Evolutionary conservation across 2,888 invertebrate species (phyloP).

Genomic region (Suillia variegata): DNA sequence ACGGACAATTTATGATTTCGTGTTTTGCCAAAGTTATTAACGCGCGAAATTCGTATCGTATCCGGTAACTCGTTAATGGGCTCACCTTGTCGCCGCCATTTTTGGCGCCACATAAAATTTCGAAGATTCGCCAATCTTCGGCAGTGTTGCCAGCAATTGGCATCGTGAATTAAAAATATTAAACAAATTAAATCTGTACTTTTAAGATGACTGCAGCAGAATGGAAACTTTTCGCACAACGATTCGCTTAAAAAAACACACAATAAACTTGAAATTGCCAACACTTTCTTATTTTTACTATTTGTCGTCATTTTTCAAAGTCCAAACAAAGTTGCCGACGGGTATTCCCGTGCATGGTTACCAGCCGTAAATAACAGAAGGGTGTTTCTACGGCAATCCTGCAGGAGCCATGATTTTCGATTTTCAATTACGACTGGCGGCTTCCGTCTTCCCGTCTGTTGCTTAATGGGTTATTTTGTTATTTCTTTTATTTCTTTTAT

Average conservation of each 20-base stretch:
- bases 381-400: constrained; percentile 44
- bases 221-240: neutral
- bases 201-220: neutral
- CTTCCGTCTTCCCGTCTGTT: constrained; percentile 17
- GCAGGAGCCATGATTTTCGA: constrained; percentile 24
- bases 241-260: neutral
- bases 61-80: neutral
- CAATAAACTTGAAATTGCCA: too few relatives aligned
- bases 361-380: constrained; percentile 20
- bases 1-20: neutral
- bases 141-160: constrained; percentile 62
- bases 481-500: neutral
- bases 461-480: neutral
- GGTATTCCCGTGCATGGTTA: neutral
- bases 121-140: constrained; percentile 78
- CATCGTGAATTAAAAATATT: neutral
- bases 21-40: neutral
- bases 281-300: too few relatives aligned
- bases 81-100: neutral
- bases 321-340: too few relatives aligned
- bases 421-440: constrained; percentile 22
- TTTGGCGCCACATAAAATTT: constrained; percentile 65
- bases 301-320: too few relatives aligned
- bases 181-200: neutral
- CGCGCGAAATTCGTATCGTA: neutral